Conservation (phyloP, 2,888 invertebrate genomes). For the Catocala fraxini region DNA sequence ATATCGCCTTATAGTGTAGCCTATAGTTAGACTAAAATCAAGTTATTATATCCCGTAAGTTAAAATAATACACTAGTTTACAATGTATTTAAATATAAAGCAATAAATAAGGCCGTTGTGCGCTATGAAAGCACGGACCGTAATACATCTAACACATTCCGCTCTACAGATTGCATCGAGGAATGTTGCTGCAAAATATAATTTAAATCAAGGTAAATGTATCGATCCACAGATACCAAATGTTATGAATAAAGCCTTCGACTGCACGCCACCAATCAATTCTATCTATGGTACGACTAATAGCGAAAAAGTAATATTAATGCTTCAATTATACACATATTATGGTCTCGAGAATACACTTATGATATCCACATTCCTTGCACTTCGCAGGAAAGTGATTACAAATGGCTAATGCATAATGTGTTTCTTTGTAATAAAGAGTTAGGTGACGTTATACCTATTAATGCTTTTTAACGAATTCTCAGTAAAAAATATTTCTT, state of each 20-base stretch:
- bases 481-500: too few species aligned
- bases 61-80: background rate
- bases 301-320: conserved; percentile 26
- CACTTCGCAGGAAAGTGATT: background rate
- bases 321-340: background rate
- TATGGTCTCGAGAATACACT: conserved; percentile 1
- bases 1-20: too few species aligned
- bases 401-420: background rate
- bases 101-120: conserved; percentile 4
- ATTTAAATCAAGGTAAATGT: conserved; percentile 48
- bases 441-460: too few species aligned
- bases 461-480: too few species aligned
- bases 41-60: background rate
- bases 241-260: conserved; percentile 35
- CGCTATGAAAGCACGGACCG: conserved; percentile 43
- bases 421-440: too few species aligned
- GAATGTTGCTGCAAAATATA: conserved; percentile 48
- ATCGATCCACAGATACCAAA: conserved; percentile 34
- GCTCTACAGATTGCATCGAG: conserved; percentile 41
- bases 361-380: background rate
- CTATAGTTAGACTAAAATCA: too few species aligned
- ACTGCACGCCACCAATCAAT: conserved; percentile 19
- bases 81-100: conserved; percentile 3
- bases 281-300: conserved; percentile 26
- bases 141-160: conserved; percentile 45